Conservation (phyloP, 2,888 invertebrate genomes). For the Kuschelorhynchus macadamiae region DNA sequence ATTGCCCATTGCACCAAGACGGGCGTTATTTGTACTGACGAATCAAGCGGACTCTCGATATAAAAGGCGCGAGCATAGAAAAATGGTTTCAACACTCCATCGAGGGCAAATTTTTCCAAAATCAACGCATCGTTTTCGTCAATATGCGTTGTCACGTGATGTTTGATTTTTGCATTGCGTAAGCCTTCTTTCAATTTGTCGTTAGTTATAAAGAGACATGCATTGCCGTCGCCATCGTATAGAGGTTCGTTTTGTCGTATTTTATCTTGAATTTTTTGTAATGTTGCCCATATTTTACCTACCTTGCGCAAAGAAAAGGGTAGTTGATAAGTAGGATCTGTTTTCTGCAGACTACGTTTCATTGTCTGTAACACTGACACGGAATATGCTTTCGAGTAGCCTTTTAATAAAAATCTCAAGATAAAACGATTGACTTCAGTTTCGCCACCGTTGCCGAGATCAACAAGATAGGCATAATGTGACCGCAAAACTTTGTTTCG, state of each 20-base stretch:
- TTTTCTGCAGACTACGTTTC: not conserved
- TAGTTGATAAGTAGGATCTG: not conserved
- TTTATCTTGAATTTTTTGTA: conserved; percentile 1
- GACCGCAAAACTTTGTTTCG: not conserved
- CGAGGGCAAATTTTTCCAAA: conserved; percentile 3
- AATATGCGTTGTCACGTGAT: not conserved
- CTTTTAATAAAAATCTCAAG: too few relatives aligned
- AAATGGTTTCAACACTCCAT: not conserved
- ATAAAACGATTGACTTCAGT: not conserved
- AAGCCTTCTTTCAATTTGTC: not conserved
- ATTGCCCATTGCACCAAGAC: conserved; percentile 1
- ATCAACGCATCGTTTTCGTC: not conserved
- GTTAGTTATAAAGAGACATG: too few relatives aligned
- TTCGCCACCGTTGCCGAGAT: not conserved
- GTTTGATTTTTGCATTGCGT: not conserved
- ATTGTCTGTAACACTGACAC: not conserved
- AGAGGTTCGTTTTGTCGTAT: not conserved
- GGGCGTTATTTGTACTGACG: not conserved
- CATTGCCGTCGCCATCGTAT: not conserved
- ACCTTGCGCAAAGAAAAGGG: not conserved
- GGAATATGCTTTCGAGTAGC: too few relatives aligned
- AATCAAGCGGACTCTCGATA: not conserved
- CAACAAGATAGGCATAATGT: not conserved
- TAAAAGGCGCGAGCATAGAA: not conserved
- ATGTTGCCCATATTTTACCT: not conserved